A percentile compares a stretch with the other conserved stretches of the same genome.
These are phyloP conservation scores for Ptilorrhoa leucosticta DNA, from an alignment of 2,113 vertebrate species.

Conservation along the genomic window DNA sequence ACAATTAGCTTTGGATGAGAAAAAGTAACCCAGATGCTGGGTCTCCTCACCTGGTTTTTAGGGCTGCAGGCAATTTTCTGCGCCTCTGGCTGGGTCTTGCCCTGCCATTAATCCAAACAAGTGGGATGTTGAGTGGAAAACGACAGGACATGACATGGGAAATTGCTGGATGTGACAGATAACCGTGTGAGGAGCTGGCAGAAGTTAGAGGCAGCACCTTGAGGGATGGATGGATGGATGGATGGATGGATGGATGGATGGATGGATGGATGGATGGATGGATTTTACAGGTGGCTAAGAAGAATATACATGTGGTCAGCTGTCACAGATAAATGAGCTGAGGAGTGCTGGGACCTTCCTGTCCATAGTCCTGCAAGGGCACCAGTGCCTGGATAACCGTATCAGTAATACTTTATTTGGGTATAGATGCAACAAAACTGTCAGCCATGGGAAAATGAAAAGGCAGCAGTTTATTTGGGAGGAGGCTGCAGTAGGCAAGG, in stretches of 20 bases:
- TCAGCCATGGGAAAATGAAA: neutral
- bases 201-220: neutral
- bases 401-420: neutral
- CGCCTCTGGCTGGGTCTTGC: neutral
- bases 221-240: neutral
- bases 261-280: neutral
- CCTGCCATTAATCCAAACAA: neutral
- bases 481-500: neutral
- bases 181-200: neutral
- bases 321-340: neutral
- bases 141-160: accelerated
- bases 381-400: accelerated
- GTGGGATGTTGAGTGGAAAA: neutral
- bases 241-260: neutral
- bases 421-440: neutral
- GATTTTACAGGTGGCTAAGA: neutral
- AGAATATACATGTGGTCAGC: accelerated
- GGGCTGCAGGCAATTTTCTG: neutral
- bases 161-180: neutral
- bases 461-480: neutral
- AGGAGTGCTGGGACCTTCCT: neutral
- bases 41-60: neutral
- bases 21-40: neutral
- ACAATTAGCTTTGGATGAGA: neutral
- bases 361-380: neutral